A percentile compares a stretch with the other conserved stretches of the same genome.
Evolutionary conservation across 2,888 invertebrate species (phyloP).

Genomic region (Parnassius orleans): DNA sequence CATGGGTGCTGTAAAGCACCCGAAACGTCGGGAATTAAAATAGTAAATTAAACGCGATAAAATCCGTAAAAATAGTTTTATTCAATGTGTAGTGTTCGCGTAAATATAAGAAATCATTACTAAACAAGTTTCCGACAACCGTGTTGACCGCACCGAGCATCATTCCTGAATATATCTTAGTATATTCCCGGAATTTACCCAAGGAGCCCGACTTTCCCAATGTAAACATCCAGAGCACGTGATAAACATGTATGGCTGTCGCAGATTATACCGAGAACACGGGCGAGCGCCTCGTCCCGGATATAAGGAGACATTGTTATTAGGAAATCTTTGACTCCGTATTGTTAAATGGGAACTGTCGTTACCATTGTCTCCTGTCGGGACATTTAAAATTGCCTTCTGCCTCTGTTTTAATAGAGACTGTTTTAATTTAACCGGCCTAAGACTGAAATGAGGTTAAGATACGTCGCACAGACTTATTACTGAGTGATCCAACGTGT

Average conservation of each 20-base stretch:
- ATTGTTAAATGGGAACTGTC: slow-evolving; percentile 27
- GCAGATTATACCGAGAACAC: slow-evolving; percentile 26
- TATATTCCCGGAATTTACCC: slow-evolving; percentile 23
- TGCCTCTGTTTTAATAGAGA: neutral
- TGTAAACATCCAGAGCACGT: slow-evolving; percentile 26
- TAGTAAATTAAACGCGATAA: too few relatives aligned
- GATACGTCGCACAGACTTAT: slow-evolving; percentile 14
- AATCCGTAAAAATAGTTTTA: too few relatives aligned
- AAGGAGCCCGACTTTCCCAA: slow-evolving; percentile 20
- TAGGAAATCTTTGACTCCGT: slow-evolving; percentile 27
- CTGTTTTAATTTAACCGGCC: slow-evolving; percentile 11
- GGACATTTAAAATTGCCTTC: slow-evolving; percentile 5
- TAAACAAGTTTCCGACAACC: neutral
- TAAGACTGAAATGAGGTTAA: slow-evolving; percentile 17
- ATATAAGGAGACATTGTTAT: slow-evolving; percentile 28
- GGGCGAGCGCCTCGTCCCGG: slow-evolving; percentile 18
- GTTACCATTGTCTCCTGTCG: slow-evolving; percentile 19
- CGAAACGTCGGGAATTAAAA: too few relatives aligned
- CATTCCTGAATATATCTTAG: slow-evolving; percentile 11
- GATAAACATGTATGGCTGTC: slow-evolving; percentile 28
- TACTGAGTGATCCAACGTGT: neutral
- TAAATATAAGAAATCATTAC: too few relatives aligned
- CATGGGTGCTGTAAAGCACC: too few relatives aligned
- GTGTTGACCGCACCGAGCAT: slow-evolving; percentile 8
- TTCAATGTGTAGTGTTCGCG: too few relatives aligned